Percentiles rank a stretch among this genome's conserved stretches.
Evolutionary conservation across 2,113 vertebrate species (phyloP).

Genomic region (Alexandromys fortis): DNA sequence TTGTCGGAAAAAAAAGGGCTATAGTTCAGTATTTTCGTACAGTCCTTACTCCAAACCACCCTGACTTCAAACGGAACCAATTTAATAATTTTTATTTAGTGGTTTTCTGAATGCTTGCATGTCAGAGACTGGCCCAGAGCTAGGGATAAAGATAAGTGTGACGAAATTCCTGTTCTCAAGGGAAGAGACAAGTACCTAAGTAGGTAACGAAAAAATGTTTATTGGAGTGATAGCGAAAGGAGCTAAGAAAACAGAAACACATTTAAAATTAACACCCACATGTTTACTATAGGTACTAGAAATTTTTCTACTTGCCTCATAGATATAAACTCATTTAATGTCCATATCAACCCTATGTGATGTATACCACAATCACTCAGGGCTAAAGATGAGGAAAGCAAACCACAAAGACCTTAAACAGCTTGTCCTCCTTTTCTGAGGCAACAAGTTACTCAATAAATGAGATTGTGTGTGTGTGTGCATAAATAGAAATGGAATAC

Average conservation of each 20-base stretch:
- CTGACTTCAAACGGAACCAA: neutral
- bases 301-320: neutral
- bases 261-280: neutral
- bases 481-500: neutral
- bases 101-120: neutral
- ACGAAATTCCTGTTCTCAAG: neutral
- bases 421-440: neutral
- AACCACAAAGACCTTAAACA: neutral
- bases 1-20: neutral
- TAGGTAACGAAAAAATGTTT: neutral
- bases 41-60: neutral
- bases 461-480: neutral
- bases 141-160: neutral
- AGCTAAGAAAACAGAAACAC: neutral
- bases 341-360: neutral
- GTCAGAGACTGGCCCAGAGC: neutral
- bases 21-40: neutral
- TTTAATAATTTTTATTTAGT: neutral
- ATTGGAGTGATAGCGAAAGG: neutral
- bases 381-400: neutral
- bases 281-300: neutral
- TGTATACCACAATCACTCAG: neutral
- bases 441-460: neutral
- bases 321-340: constrained; percentile 4
- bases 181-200: neutral